These are phyloP conservation scores for Scleropages formosus DNA, from an alignment of 2,797 vertebrate species.

Conservation along the genomic window DNA sequence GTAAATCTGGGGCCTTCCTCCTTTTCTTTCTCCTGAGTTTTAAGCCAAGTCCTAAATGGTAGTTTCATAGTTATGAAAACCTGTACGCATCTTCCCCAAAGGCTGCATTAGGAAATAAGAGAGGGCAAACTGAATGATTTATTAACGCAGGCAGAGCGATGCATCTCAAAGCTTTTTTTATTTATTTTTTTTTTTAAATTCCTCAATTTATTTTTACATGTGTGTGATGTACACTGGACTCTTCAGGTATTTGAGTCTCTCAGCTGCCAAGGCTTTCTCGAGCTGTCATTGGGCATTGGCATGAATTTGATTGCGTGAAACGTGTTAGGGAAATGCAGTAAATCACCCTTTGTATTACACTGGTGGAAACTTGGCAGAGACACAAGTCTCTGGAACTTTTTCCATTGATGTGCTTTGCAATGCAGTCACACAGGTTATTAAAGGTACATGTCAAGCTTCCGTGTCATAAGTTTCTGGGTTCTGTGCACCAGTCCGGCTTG, in stretches of 20 bases:
- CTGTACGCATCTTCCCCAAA: too few relatives aligned
- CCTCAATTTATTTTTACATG: constrained; percentile 3
- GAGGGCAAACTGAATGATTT: too few relatives aligned
- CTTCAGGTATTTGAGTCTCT: background rate
- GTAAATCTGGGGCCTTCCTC: too few relatives aligned
- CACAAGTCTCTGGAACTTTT: background rate
- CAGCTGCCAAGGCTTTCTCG: background rate
- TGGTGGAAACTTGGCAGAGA: background rate
- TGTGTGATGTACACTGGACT: background rate
- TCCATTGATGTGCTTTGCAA: background rate
- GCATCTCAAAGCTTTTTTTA: too few relatives aligned
- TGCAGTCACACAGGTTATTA: background rate
- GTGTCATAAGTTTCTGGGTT: background rate
- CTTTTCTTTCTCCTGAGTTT: too few relatives aligned
- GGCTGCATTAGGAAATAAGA: too few relatives aligned
- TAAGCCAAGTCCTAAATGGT: too few relatives aligned
- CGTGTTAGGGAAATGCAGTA: background rate
- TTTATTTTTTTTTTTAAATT: constrained; percentile 1
- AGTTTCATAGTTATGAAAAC: too few relatives aligned
- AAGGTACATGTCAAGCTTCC: background rate
- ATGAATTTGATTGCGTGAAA: background rate
- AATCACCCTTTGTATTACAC: background rate
- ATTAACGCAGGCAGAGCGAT: too few relatives aligned
- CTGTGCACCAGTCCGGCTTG: background rate
- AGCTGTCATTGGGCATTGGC: background rate